Percentiles rank a stretch among this genome's conserved stretches.
phyloP scores from a whole-genome alignment of 2,797 vertebrate species.

The Enteromius mattozi region DNA sequence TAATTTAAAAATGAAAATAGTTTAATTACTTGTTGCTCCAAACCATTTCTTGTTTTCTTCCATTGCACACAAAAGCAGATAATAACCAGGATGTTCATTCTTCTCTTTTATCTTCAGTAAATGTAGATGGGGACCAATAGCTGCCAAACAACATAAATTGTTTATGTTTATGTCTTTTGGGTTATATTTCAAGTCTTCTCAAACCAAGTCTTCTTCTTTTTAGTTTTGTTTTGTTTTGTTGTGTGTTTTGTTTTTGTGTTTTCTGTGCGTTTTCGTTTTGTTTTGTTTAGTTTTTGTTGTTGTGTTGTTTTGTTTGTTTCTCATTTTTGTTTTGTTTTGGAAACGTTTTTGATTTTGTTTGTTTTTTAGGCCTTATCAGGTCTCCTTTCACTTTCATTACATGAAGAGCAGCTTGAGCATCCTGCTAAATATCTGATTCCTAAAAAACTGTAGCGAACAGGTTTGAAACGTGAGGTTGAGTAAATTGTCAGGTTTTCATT shows the following conservation, averaged over 20 bases:
- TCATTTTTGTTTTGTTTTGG: not conserved
- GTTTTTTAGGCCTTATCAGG: not conserved
- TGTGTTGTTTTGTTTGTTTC: not conserved
- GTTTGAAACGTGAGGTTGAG: not conserved
- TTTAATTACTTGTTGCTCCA: not conserved
- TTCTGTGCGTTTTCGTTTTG: not conserved
- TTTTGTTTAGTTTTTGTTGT: not conserved
- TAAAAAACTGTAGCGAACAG: not conserved
- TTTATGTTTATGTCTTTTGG: not conserved
- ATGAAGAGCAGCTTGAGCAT: not conserved
- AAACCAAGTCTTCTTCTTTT: not conserved
- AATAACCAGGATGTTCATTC: not conserved
- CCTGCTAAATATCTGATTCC: not conserved
- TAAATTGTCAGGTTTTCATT: not conserved
- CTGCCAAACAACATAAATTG: not conserved
- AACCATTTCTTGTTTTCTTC: not conserved
- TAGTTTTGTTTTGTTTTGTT: not conserved
- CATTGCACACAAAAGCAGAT: not conserved
- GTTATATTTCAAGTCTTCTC: not conserved
- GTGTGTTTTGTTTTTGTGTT: no score
- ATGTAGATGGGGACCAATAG: not conserved
- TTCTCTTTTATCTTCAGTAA: not conserved
- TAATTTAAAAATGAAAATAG: not conserved
- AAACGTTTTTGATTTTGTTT: not conserved
- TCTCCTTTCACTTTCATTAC: not conserved